These are phyloP conservation scores for Coregonus clupeaformis DNA, from an alignment of 2,113 vertebrate species.

Conservation along the genomic window DNA sequence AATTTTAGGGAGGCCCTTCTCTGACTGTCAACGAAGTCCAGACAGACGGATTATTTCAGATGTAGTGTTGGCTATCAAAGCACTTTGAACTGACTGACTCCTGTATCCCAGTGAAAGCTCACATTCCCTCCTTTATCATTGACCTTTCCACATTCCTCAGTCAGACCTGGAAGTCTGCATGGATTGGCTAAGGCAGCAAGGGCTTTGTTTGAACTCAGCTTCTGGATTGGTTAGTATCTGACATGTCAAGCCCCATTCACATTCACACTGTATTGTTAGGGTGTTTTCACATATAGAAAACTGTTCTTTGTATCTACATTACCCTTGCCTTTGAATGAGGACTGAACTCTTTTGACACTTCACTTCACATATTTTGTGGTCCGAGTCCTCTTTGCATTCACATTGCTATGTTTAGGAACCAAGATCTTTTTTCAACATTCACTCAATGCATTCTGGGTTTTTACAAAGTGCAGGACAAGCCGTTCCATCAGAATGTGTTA, in stretches of 20 bases:
- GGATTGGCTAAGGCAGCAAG: slow-evolving; percentile 54
- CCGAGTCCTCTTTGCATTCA: too few species aligned
- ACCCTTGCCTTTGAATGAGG: too few species aligned
- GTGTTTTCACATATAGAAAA: background rate
- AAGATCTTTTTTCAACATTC: too few species aligned
- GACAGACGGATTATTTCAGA: background rate
- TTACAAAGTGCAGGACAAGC: too few species aligned
- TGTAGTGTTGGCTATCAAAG: background rate
- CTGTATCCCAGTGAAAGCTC: background rate
- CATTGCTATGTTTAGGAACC: too few species aligned
- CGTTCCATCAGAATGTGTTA: too few species aligned
- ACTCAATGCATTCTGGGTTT: too few species aligned
- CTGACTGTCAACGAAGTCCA: too few species aligned
- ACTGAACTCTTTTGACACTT: too few species aligned
- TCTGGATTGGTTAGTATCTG: slow-evolving; percentile 48
- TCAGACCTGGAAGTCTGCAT: slow-evolving; percentile 45
- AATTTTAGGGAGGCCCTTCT: too few species aligned
- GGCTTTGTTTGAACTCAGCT: slow-evolving; percentile 65
- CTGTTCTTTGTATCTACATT: too few species aligned
- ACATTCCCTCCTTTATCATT: slow-evolving; percentile 43
- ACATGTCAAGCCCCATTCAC: slow-evolving; percentile 30
- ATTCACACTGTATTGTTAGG: slow-evolving; percentile 37
- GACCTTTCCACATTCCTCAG: slow-evolving; percentile 68
- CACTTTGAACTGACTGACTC: background rate
- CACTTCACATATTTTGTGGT: too few species aligned